Base-by-base conservation (phyloP, 2,888 invertebrate species). In the Acrocera orbiculus region DNA sequence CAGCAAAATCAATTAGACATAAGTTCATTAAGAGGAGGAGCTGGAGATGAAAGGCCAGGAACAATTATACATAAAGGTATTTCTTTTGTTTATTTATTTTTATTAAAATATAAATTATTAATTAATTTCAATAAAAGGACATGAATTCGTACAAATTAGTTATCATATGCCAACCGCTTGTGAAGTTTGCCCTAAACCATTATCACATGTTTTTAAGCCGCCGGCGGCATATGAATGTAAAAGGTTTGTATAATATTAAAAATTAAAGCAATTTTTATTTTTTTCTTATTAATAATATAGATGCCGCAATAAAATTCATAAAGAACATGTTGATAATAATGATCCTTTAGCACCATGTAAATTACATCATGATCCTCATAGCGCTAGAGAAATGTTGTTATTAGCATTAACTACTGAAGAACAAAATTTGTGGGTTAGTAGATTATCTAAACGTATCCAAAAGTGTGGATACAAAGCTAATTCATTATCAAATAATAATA, bases 111-210 rank as follows among this genome's bases (percentile, higher is more conserved):
- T 28, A 23, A 16, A 11, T 28, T 27, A n/a, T 22, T 29, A 17
- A 27, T 31, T 9, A 16, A 8, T 27, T 20, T 19, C 10, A 24
- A 4, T 30, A 25, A 10, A 83, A 60, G 59, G 95, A 10, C 96
- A 98, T 65, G 95, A 95, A 64, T 85, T 96, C 56, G 73, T 93
- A 43, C 81, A 85, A 60, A 87, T 96, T 52, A 86, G 86, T 47
- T 96, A 87, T 65, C 93, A 96, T 63, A 95, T 93, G 76, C 95
- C 96, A 35, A 92, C 95, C 9, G 82, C 86, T 46, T 98, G 96
- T 66, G 96, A 96, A 66, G 82, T 89, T 46, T 98, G 98, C 69
- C 78, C 89, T 43, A 90, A 89, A 54, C 92, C 92, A 49, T 70
- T 96, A 47, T 96, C 92, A 87, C 82, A 93, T 63, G 82, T 96